A percentile compares a stretch with the other conserved stretches of the same genome.
Conservation (phyloP, 2,113 vertebrate species). For the Leptodactylus fuscus region DNA sequence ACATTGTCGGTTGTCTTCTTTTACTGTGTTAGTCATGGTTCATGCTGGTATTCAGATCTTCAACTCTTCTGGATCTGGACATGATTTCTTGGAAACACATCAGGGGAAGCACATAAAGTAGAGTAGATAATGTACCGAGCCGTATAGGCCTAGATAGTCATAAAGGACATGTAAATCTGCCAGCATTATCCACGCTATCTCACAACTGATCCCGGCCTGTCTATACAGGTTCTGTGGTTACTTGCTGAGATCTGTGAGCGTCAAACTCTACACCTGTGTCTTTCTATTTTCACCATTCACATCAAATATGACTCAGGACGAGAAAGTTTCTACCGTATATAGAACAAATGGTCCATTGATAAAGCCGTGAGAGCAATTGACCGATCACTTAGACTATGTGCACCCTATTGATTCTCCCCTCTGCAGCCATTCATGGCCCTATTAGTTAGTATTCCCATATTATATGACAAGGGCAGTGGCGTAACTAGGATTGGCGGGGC, state of each 20-base stretch:
- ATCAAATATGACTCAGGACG: not conserved
- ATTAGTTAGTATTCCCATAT: not conserved
- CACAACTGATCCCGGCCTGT: constrained; percentile 24
- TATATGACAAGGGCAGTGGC: not conserved
- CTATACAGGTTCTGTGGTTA: constrained; percentile 32
- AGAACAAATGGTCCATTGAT: not conserved
- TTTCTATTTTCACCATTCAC: not conserved
- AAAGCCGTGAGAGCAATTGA: not conserved
- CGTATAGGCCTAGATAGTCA: not conserved
- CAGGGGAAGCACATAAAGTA: too few species aligned
- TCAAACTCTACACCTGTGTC: constrained; percentile 26
- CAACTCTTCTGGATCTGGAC: too few species aligned
- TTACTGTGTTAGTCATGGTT: not conserved
- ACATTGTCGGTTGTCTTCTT: too few species aligned
- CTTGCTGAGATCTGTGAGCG: not conserved
- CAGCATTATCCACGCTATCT: constrained; percentile 1
- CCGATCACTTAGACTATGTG: not conserved
- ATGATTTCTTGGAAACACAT: not conserved
- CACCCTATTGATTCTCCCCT: not conserved
- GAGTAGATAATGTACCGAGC: too few species aligned
- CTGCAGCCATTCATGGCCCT: not conserved
- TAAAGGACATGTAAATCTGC: constrained; percentile 26
- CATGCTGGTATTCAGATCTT: not conserved
- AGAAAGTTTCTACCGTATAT: too few species aligned
- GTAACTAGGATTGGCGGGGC: too few species aligned